Percentiles rank a stretch among this genome's conserved stretches.
phyloP scores from a whole-genome alignment of 2,113 vertebrate genomes.

The Indicator indicator region DNA sequence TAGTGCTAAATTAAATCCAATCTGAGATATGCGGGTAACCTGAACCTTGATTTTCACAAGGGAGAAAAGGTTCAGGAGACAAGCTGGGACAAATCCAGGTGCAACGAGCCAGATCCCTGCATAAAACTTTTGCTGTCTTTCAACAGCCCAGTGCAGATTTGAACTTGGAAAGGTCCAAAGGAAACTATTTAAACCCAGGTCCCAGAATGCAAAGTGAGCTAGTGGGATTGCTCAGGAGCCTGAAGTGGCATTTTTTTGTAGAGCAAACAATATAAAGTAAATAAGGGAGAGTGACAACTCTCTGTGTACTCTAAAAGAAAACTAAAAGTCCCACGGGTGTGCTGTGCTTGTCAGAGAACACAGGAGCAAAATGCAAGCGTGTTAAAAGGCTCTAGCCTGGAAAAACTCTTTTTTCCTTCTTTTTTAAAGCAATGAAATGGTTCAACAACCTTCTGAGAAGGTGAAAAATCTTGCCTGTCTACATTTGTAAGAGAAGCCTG shows the following conservation, averaged over 20 bases:
- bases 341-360: slow-evolving; percentile 6
- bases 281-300: slow-evolving; percentile 44
- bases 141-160: slow-evolving; percentile 19
- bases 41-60: slow-evolving; percentile 36
- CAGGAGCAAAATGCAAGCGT: background rate
- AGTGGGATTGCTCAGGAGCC: slow-evolving; percentile 11
- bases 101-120: slow-evolving; percentile 17
- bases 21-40: slow-evolving; percentile 13
- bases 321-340: background rate
- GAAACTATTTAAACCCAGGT: slow-evolving; percentile 43
- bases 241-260: slow-evolving; percentile 50
- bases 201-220: slow-evolving; percentile 52
- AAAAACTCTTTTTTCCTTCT: background rate
- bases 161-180: slow-evolving; percentile 54
- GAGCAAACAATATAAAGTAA: slow-evolving; percentile 61
- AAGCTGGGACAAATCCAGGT: slow-evolving; percentile 57
- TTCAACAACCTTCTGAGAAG: slow-evolving; percentile 49
- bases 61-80: slow-evolving; percentile 37
- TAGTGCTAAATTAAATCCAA: background rate
- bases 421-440: slow-evolving; percentile 46
- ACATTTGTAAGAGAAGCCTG: slow-evolving; percentile 61
- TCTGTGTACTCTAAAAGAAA: slow-evolving; percentile 20
- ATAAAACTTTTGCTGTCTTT: slow-evolving; percentile 37
- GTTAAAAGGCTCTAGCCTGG: slow-evolving; percentile 21
- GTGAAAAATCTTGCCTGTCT: slow-evolving; percentile 56